Percentiles rank a stretch among this genome's conserved stretches.
Evolutionary conservation across 2,888 invertebrate species (phyloP).

Genomic region (Chromoteleia sp.): DNA sequence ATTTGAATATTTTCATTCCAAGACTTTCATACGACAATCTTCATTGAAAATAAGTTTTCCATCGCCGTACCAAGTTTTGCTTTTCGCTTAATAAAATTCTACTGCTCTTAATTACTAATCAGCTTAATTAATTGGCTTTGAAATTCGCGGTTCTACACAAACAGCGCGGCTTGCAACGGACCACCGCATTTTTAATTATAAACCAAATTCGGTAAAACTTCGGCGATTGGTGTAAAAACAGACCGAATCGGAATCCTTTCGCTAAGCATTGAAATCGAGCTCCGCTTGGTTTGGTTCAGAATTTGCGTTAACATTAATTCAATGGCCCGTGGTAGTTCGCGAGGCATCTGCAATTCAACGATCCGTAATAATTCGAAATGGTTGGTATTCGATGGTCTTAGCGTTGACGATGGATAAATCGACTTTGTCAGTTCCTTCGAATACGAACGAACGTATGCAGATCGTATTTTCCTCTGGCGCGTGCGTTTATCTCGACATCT

Average conservation of each 20-base stretch:
- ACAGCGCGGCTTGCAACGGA: too few relatives aligned
- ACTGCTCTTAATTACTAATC: too few relatives aligned
- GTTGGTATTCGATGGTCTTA: conserved; percentile 57
- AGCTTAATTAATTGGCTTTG: too few relatives aligned
- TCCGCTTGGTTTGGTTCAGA: conserved; percentile 45
- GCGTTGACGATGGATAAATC: conserved; percentile 54
- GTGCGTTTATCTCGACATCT: conserved; percentile 21
- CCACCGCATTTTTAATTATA: conserved; percentile 16
- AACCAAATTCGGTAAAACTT: conserved; percentile 13
- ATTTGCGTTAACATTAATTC: conserved; percentile 75
- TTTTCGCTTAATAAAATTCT: too few relatives aligned
- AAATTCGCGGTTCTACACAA: too few relatives aligned
- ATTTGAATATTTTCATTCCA: too few relatives aligned
- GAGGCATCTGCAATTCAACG: conserved; percentile 79
- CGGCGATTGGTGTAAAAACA: conserved; percentile 19
- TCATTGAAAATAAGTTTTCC: too few relatives aligned
- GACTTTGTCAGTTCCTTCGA: conserved; percentile 55
- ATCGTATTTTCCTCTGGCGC: conserved; percentile 33
- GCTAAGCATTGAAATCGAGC: conserved; percentile 30
- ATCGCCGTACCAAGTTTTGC: too few relatives aligned
- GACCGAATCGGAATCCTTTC: conserved; percentile 27
- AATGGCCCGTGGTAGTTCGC: conserved; percentile 71
- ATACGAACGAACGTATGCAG: conserved; percentile 31
- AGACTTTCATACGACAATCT: too few relatives aligned
- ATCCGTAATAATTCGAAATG: conserved; percentile 76